Evolutionary conservation across 2,113 vertebrate genomes (phyloP), one percentile per base, ranked within the genome.

Genomic region (Atractosteus spatula): DNA sequence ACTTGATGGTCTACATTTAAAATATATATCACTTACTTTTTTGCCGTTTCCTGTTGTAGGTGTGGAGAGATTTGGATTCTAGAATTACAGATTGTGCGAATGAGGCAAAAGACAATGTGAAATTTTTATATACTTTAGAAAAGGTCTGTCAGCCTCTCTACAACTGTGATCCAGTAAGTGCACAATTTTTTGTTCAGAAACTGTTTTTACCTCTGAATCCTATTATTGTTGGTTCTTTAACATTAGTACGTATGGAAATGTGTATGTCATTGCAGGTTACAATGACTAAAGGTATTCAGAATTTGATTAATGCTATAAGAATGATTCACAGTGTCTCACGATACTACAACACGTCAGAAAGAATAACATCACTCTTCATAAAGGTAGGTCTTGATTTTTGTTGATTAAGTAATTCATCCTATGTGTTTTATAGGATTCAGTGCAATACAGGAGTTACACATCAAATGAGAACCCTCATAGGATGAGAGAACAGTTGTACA

Each of bases 61-160:
- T 80, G 14, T 96, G 94, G 95, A 82, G 67, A 79, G 87, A 91
- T 16, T 72, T 96, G 79, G 92, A 94, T 83, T 82, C 78, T 61
- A 92, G 80, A 84, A 91, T 96, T 79, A 95, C 91, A 54, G 87
- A 94, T 68, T 85, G 87, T 71, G 88, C 89, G 72, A 95, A 94
- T 81, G 93, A 95, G 78, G 91, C 94, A 0, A 94, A 94, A 81
- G 94, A 95, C 79, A 95, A 94, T 79, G 90, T 92, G 14, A 93
- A 92, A 78, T 95, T 93, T 77, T 85, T 96, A 59, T 8, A 78
- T 43, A 89, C 81, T 3, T 83, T 96, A 78, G 93, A 94, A 81
- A 92, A 90, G 80, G 86, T 93, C 56, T 93, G 92, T 77, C 90
- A 89, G 1, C 93, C 94, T 8, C 91, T 95, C 70, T 95, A 95